Base-by-base conservation (phyloP, 2,797 vertebrate genomes). In the Scarus forsteni region DNA sequence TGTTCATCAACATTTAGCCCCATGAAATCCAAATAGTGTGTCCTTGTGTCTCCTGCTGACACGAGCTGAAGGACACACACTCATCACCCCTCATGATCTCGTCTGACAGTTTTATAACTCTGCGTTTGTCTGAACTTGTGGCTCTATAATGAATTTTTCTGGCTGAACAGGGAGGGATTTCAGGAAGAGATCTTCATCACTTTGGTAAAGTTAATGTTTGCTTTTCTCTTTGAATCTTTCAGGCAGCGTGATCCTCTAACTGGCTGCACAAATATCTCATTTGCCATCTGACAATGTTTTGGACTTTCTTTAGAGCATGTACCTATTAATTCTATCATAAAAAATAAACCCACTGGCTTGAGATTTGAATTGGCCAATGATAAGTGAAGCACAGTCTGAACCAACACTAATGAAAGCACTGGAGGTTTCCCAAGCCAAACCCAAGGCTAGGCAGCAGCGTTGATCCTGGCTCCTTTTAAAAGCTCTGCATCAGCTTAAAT, bases 1-100 rank as follows among this genome's bases (percentile, higher is more conserved):
- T 38, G 60, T 48, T 83, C 51, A 56, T 40, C 27, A 73, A 50
- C 66, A 38, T 50, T 44, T 56, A 5, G n/a, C 18, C 7, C 35
- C 52, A 73, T 67, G 56, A 75, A 80, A 83, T 75, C 45, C 54
- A 69, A 73, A 77, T 77, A 64, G 16, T 50, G 45, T 46, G 73
- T 79, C 64, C 66, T 73, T 62, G 57, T 54, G 60, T 53, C 79
- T 70, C 50, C 57, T 63, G 63, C 55, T 52, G 60, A 60, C 49
- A 70, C 60, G 63, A 66, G 43, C 36, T 66, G 67, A 75, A 79
- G 19, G 59, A 73, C 80, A 43, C 13, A 18, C 51, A 52, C 42
- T 56, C 45, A 40, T 82, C 55, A 6, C 12, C 39, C 40, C 61
- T 65, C 27, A 1, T 36, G 49, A 42, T 78, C 46, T 70, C 48